phyloP scores from a whole-genome alignment of 2,797 vertebrate species.

The Linurgus olivaceus region DNA sequence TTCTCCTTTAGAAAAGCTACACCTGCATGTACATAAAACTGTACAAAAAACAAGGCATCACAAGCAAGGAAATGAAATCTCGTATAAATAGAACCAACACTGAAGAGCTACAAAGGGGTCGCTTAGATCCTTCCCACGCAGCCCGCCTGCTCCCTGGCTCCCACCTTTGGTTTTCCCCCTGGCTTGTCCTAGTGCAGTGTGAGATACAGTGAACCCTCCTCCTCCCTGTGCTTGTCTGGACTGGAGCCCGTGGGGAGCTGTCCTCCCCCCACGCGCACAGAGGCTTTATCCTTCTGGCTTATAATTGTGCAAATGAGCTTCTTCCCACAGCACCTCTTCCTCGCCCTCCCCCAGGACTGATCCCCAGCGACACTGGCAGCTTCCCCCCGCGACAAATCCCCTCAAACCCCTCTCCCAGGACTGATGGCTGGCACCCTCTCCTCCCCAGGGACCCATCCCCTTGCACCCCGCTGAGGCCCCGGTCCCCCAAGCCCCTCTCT shows the following conservation, averaged over 20 bases:
- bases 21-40: conserved; percentile 99
- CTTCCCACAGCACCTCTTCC: conserved; percentile 49
- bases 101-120: conserved; percentile 79
- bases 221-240: conserved; percentile 73
- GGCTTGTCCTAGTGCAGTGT: conserved; percentile 76
- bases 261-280: conserved; percentile 27
- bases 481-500: not conserved
- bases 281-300: conserved; percentile 77
- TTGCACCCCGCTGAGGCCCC: not conserved
- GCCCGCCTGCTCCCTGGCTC: conserved; percentile 72
- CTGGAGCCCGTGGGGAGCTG: conserved; percentile 60
- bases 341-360: not conserved
- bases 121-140: conserved; percentile 67
- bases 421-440: rapidly evolving
- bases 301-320: conserved; percentile 79
- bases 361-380: not conserved
- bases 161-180: conserved; percentile 82
- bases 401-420: not conserved
- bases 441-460: not conserved
- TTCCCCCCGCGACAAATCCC: not conserved
- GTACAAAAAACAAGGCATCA: conserved; percentile 98
- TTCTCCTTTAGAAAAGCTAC: conserved; percentile 94
- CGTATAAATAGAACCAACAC: conserved; percentile 93
- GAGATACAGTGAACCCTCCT: conserved; percentile 53
- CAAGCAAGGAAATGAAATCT: conserved; percentile 85